phyloP scores from a whole-genome alignment of 1,140 invertebrate species.

The Drosophila oshimai region DNA sequence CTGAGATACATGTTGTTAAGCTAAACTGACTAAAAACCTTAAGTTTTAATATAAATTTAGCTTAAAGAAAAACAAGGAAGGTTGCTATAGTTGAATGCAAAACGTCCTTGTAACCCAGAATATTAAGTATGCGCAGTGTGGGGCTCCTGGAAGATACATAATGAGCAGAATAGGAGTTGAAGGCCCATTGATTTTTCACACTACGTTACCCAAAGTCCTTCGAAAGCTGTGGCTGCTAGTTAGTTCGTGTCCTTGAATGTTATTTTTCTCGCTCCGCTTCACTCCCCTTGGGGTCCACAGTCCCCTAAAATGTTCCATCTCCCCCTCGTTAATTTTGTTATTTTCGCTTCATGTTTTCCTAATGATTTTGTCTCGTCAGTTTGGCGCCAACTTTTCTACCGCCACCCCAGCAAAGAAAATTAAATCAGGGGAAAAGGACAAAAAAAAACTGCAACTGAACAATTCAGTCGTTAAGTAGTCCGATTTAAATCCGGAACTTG shows the following conservation, averaged over 20 bases:
- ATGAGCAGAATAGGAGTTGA: slow-evolving; percentile 5
- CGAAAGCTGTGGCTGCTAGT: slow-evolving; percentile 10
- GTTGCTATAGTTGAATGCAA: too few relatives aligned
- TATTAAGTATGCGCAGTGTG: slow-evolving; percentile 14
- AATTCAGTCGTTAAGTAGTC: slow-evolving; percentile 26
- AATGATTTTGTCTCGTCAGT: slow-evolving; percentile 39
- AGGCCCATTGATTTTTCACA: slow-evolving; percentile 73
- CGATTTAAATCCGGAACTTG: slow-evolving; percentile 24
- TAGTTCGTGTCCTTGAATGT: slow-evolving; percentile 62
- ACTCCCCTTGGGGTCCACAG: not conserved
- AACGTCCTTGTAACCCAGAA: not conserved
- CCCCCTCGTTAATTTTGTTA: slow-evolving; percentile 27
- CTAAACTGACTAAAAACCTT: too few relatives aligned
- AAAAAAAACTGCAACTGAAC: slow-evolving; percentile 26
- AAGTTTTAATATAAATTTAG: too few relatives aligned
- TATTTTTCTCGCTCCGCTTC: slow-evolving; percentile 49
- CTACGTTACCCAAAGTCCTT: slow-evolving; percentile 35
- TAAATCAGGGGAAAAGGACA: not conserved
- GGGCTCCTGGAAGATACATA: not conserved
- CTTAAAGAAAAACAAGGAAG: too few relatives aligned
- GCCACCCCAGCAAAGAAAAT: not conserved
- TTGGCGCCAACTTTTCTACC: slow-evolving; percentile 20
- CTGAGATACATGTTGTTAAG: too few relatives aligned
- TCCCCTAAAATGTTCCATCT: not conserved
- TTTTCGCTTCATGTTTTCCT: slow-evolving; percentile 41